A percentile compares a stretch with the other conserved stretches of the same genome.
These are phyloP conservation scores for Pygmarrhopalites habei DNA, from an alignment of 1,140 invertebrate species.

Conservation along the genomic window DNA sequence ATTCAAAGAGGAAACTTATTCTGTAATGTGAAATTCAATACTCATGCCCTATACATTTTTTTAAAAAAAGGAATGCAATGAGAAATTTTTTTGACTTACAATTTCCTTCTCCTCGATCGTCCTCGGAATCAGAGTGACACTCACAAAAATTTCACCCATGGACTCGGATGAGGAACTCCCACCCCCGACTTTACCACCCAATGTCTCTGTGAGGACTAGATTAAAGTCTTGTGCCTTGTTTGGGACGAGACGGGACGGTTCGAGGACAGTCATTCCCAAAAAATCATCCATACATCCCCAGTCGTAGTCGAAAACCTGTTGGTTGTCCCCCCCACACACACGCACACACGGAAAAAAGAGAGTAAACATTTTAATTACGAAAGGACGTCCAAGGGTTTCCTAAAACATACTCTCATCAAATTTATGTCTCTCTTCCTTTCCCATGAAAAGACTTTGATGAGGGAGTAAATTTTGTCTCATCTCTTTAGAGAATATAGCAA, in stretches of 20 bases:
- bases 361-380: no score
- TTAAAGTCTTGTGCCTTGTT: slow-evolving; percentile 69
- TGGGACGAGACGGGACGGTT: slow-evolving; percentile 75
- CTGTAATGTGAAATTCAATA: no score
- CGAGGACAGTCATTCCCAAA: slow-evolving; percentile 83
- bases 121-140: slow-evolving; percentile 73
- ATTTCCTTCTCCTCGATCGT: slow-evolving; percentile 90
- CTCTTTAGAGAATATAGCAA: no score
- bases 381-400: no score
- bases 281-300: slow-evolving; percentile 95
- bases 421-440: no score
- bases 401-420: no score
- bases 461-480: no score
- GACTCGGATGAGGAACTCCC: slow-evolving; percentile 53
- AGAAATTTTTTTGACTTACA: slow-evolving; percentile 63
- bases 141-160: slow-evolving; percentile 75
- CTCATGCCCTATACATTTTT: no score
- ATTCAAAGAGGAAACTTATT: no score
- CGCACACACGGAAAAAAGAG: slow-evolving; percentile 17
- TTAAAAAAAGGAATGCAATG: no score
- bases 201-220: slow-evolving; percentile 64
- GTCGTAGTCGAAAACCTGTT: slow-evolving; percentile 92
- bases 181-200: neutral
- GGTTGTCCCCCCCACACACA: no score
- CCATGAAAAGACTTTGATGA: no score